These are phyloP conservation scores for Bos javanicus DNA, from an alignment of 2,113 vertebrate species.

Conservation along the genomic window DNA sequence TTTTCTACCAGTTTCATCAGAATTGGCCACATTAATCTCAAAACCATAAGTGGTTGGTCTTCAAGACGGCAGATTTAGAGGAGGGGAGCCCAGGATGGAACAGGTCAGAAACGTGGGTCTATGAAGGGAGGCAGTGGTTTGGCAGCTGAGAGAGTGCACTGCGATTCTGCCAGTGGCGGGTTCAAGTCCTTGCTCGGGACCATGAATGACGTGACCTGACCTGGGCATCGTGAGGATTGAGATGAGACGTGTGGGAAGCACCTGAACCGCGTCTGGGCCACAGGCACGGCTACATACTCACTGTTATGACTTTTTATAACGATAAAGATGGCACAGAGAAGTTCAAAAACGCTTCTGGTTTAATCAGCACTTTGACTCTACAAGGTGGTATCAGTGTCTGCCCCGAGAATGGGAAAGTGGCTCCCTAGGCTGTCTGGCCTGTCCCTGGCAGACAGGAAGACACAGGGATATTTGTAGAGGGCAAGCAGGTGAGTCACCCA, in stretches of 20 bases:
- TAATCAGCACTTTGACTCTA: background rate
- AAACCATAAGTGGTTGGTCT: background rate
- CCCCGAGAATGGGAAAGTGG: background rate
- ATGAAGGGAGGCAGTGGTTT: background rate
- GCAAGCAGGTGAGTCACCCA: background rate
- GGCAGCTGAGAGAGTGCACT: background rate
- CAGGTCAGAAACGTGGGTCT: background rate
- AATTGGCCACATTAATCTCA: background rate
- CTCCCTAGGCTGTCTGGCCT: background rate
- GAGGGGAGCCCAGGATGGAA: background rate
- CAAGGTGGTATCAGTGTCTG: background rate
- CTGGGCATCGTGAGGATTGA: accelerated
- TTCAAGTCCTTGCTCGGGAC: background rate
- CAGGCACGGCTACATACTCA: accelerated
- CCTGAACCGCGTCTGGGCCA: background rate
- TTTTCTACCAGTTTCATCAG: background rate
- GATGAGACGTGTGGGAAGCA: background rate
- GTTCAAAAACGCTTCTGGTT: background rate
- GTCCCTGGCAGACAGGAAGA: accelerated
- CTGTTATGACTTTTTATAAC: background rate
- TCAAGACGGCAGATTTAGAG: background rate
- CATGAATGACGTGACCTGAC: accelerated
- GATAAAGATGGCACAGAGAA: background rate
- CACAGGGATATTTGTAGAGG: too few relatives aligned
- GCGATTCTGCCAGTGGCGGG: background rate